phyloP scores from a whole-genome alignment of 2,797 vertebrate species.

The Alca torda region DNA sequence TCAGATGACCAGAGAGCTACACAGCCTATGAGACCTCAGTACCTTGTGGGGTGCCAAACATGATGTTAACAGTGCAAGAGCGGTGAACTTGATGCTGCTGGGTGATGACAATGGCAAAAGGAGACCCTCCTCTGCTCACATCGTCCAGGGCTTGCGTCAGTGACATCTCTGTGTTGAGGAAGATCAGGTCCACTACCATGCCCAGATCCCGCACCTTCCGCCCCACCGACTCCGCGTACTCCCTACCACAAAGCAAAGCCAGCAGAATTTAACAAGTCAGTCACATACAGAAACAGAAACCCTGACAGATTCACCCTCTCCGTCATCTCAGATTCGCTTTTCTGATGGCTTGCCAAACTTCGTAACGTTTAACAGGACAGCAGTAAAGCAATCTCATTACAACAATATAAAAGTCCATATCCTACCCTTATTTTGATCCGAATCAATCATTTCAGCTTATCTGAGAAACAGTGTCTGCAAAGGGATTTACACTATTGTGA shows the following conservation, averaged over 20 bases:
- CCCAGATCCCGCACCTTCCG: constrained; percentile 94
- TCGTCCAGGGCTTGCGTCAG: constrained; percentile 95
- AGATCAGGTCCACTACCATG: constrained; percentile 98
- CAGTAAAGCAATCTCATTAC: neutral
- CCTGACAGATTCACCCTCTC: neutral
- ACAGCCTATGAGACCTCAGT: neutral
- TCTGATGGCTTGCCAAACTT: neutral
- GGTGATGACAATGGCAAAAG: constrained; percentile 97
- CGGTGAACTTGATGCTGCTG: constrained; percentile 97
- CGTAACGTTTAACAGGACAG: neutral
- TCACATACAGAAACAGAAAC: neutral
- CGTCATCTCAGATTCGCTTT: neutral
- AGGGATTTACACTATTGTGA: neutral
- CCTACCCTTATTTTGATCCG: neutral
- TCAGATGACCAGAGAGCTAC: neutral
- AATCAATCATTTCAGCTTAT: neutral
- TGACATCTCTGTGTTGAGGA: constrained; percentile 98
- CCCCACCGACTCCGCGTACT: constrained; percentile 96
- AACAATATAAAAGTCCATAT: neutral
- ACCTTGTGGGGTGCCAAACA: constrained; percentile 98
- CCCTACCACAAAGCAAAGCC: constrained; percentile 77
- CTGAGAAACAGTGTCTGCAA: neutral
- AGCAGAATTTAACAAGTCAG: neutral
- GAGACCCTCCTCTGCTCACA: constrained; percentile 92
- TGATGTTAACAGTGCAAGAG: constrained; percentile 98